A percentile compares a stretch with the other conserved stretches of the same genome.
These are phyloP conservation scores for Gambelia wislizenii DNA, from an alignment of 2,797 vertebrate genomes.

Conservation along the genomic window DNA sequence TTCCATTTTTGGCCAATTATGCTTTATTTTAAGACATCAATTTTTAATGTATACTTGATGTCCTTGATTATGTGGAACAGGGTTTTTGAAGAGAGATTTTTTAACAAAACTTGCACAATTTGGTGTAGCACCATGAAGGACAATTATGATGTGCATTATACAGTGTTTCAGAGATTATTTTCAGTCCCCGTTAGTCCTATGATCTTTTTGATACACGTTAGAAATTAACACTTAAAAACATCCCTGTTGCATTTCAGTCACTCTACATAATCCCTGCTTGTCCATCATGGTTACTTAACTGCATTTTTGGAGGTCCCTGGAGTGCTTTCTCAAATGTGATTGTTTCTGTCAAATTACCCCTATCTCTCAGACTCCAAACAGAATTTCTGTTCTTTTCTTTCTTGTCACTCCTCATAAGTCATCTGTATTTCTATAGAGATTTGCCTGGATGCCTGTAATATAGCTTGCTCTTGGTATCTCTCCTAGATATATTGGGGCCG, in stretches of 20 bases:
- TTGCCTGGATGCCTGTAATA: background rate
- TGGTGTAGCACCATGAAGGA: background rate
- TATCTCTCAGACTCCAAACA: background rate
- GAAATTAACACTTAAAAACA: background rate
- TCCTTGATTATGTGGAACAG: background rate
- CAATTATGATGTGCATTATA: background rate
- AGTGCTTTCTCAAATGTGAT: background rate
- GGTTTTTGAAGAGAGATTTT: background rate
- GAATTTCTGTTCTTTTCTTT: background rate
- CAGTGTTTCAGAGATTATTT: background rate
- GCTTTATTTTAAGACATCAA: background rate
- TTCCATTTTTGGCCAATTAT: background rate
- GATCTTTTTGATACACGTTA: background rate
- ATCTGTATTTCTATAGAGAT: background rate
- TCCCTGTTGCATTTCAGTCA: background rate
- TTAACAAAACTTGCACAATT: background rate
- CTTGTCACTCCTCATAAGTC: background rate
- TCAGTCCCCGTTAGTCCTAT: background rate
- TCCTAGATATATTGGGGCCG: background rate
- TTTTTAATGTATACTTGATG: background rate
- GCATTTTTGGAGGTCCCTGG: background rate
- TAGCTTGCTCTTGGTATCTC: background rate
- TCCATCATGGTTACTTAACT: background rate
- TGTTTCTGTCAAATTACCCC: background rate
- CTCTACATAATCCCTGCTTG: background rate